Conservation (phyloP, 2,888 invertebrate species). For the Gordius sp. region DNA sequence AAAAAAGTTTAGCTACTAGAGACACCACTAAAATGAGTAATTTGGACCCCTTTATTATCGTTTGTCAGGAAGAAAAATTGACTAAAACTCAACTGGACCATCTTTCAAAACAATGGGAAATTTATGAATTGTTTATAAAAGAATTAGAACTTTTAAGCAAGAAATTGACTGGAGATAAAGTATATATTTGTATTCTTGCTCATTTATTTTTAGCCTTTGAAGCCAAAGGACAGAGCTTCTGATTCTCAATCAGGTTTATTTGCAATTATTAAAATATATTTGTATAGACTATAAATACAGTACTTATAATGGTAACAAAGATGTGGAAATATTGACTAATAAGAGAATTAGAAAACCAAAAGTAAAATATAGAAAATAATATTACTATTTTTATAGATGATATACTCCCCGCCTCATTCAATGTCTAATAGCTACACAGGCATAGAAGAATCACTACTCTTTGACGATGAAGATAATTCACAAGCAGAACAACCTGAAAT, state of each 20-base stretch:
- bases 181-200: too few relatives aligned
- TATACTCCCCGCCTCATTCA: neutral
- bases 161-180: too few relatives aligned
- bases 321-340: neutral
- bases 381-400: neutral
- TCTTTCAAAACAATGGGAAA: conserved; percentile 13
- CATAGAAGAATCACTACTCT: too few relatives aligned
- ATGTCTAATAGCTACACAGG: too few relatives aligned
- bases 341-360: conserved; percentile 12
- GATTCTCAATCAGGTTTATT: too few relatives aligned
- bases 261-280: too few relatives aligned
- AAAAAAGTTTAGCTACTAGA: neutral
- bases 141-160: conserved; percentile 4
- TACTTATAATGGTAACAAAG: neutral
- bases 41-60: conserved; percentile 10
- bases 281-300: neutral
- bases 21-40: neutral
- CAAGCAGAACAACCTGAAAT: too few relatives aligned
- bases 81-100: conserved; percentile 8
- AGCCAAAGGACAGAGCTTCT: too few relatives aligned
- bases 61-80: conserved; percentile 11
- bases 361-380: neutral
- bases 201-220: too few relatives aligned
- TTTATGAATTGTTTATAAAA: conserved; percentile 7
- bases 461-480: too few relatives aligned